Conservation (phyloP, 1,140 invertebrate genomes). For the Nixonia krombeini region DNA sequence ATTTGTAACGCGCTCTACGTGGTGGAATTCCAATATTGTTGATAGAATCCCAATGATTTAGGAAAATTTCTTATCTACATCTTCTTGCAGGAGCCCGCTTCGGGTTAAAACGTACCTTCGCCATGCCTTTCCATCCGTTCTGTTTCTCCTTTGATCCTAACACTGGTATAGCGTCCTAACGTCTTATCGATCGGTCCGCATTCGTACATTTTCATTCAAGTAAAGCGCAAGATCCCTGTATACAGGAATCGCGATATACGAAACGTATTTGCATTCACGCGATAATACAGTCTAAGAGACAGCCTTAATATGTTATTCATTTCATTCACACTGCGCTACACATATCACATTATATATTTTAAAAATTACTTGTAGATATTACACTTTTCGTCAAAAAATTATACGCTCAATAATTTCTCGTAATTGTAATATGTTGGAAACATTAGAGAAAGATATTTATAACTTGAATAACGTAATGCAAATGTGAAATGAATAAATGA, state of each 20-base stretch:
- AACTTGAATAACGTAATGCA: no score
- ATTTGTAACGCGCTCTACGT: slow-evolving; percentile 37
- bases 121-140: slow-evolving; percentile 37
- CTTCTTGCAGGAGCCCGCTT: slow-evolving; percentile 40
- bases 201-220: slow-evolving; percentile 47
- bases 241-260: slow-evolving; percentile 27
- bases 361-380: no score
- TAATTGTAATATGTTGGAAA: no score
- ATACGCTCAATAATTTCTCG: no score
- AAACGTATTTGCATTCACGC: slow-evolving; percentile 31
- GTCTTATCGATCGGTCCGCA: slow-evolving; percentile 44
- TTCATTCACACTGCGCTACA: slow-evolving; percentile 1
- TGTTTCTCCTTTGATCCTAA: slow-evolving; percentile 46
- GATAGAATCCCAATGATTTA: slow-evolving; percentile 48
- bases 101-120: slow-evolving; percentile 34
- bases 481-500: no score
- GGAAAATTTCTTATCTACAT: slow-evolving; percentile 49
- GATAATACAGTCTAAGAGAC: slow-evolving; percentile 7
- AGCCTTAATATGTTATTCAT: slow-evolving; percentile 1
- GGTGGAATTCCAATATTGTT: slow-evolving; percentile 44
- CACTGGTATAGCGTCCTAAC: slow-evolving; percentile 33
- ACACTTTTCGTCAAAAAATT: no score
- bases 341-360: background rate
- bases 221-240: slow-evolving; percentile 32
- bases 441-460: no score